Conservation (phyloP, 2,888 invertebrate genomes). For the Salticus scenicus region DNA sequence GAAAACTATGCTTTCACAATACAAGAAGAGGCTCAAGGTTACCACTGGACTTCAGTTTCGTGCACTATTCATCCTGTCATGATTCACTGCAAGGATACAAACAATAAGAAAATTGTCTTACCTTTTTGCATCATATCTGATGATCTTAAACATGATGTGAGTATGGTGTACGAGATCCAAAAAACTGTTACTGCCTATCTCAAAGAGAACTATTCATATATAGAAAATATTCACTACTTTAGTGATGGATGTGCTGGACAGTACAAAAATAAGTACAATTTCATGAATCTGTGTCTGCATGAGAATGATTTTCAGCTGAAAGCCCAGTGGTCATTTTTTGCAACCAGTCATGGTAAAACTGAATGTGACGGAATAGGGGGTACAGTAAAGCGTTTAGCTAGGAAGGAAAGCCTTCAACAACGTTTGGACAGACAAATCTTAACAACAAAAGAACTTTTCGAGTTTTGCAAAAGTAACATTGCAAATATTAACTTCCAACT, state of each 20-base stretch:
- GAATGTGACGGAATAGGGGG: not conserved
- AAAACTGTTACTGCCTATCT: not conserved
- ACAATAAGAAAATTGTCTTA: not conserved
- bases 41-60: constrained; percentile 16
- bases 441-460: not conserved
- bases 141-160: constrained; percentile 14
- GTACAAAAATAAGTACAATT: too few relatives aligned
- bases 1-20: constrained; percentile 13
- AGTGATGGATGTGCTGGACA: not conserved
- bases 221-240: not conserved
- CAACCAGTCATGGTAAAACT: constrained; percentile 15
- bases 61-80: not conserved
- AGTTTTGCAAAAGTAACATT: not conserved
- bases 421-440: not conserved
- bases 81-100: not conserved
- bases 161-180: not conserved
- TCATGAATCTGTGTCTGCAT: not conserved
- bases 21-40: constrained; percentile 11
- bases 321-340: too few relatives aligned
- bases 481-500: not conserved
- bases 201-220: not conserved
- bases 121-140: not conserved
- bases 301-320: not conserved
- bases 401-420: not conserved
- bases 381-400: not conserved